These are phyloP conservation scores for Yponomeuta evonymella DNA, from an alignment of 2,888 invertebrate species.

Conservation along the genomic window DNA sequence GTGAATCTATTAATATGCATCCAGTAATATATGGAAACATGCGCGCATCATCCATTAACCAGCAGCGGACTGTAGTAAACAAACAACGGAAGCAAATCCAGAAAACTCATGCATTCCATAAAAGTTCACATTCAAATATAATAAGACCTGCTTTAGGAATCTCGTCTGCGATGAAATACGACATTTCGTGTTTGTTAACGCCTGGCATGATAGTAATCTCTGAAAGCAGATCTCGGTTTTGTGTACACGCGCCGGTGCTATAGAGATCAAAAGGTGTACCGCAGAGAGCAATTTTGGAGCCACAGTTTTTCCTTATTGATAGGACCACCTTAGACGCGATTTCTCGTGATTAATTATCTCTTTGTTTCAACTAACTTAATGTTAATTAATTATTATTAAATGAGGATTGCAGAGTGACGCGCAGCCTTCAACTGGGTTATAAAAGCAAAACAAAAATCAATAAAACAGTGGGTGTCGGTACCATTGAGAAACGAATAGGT, in stretches of 20 bases:
- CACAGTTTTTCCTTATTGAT: constrained; percentile 32
- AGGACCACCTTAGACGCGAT: constrained; percentile 29
- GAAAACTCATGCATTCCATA: constrained; percentile 30
- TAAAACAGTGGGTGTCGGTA: neutral
- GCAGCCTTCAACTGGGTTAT: neutral
- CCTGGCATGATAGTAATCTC: constrained; percentile 42
- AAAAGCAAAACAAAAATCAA: neutral
- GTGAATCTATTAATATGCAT: constrained; percentile 50
- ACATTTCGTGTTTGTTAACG: constrained; percentile 28
- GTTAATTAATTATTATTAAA: neutral
- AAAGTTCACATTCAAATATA: constrained; percentile 22
- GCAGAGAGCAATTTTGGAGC: constrained; percentile 37
- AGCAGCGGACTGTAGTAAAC: constrained; percentile 46
- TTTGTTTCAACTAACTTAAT: neutral
- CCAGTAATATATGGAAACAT: constrained; percentile 33
- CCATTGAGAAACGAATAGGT: neutral
- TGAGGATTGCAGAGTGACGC: neutral
- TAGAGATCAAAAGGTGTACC: constrained; percentile 45
- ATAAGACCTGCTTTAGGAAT: constrained; percentile 33
- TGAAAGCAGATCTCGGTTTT: constrained; percentile 41
- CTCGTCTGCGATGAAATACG: constrained; percentile 26
- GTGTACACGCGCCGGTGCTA: constrained; percentile 16
- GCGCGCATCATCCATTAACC: constrained; percentile 52
- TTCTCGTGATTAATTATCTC: constrained; percentile 16
- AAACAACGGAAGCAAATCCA: constrained; percentile 37